Evolutionary conservation across 2,888 invertebrate genomes (phyloP).

Genomic region (Hydriomena furcata): DNA sequence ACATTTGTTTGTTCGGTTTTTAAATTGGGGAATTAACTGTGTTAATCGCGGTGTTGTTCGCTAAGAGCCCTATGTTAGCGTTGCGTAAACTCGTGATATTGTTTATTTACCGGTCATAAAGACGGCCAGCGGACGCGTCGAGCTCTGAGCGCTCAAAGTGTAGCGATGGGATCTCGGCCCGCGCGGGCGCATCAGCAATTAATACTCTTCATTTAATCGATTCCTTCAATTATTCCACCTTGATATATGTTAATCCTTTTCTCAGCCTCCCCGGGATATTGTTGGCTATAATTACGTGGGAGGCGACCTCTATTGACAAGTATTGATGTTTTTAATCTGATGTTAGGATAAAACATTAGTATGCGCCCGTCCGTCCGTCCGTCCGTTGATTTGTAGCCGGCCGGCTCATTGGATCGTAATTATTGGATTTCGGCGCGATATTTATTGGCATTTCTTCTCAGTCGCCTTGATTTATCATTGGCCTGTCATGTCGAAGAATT

Average conservation of each 20-base stretch:
- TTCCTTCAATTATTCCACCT: slow-evolving; percentile 81
- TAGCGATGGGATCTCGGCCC: slow-evolving; percentile 55
- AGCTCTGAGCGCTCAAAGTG: slow-evolving; percentile 53
- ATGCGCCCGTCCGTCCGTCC: slow-evolving; percentile 72
- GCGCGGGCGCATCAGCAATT: slow-evolving; percentile 77
- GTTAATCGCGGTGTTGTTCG: slow-evolving; percentile 71
- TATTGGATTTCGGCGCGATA: slow-evolving; percentile 80
- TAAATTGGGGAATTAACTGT: slow-evolving; percentile 80
- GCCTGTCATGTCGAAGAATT: slow-evolving; percentile 66
- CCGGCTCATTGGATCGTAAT: slow-evolving; percentile 79
- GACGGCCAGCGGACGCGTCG: slow-evolving; percentile 41
- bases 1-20: slow-evolving; percentile 82
- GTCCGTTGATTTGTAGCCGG: slow-evolving; percentile 76
- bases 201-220: slow-evolving; percentile 83
- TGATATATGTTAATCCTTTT: slow-evolving; percentile 81
- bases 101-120: slow-evolving; percentile 39
- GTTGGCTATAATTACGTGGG: slow-evolving; percentile 82
- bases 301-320: slow-evolving; percentile 81
- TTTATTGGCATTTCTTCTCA: slow-evolving; percentile 79
- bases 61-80: slow-evolving; percentile 46
- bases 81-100: slow-evolving; percentile 20
- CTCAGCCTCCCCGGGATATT: slow-evolving; percentile 77
- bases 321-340: slow-evolving; percentile 84
- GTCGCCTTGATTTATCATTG: slow-evolving; percentile 76
- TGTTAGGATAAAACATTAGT: slow-evolving; percentile 82